Percentiles rank a stretch among this genome's conserved stretches.
Evolutionary conservation across 2,797 vertebrate genomes (phyloP).

Genomic region (Picus viridis): DNA sequence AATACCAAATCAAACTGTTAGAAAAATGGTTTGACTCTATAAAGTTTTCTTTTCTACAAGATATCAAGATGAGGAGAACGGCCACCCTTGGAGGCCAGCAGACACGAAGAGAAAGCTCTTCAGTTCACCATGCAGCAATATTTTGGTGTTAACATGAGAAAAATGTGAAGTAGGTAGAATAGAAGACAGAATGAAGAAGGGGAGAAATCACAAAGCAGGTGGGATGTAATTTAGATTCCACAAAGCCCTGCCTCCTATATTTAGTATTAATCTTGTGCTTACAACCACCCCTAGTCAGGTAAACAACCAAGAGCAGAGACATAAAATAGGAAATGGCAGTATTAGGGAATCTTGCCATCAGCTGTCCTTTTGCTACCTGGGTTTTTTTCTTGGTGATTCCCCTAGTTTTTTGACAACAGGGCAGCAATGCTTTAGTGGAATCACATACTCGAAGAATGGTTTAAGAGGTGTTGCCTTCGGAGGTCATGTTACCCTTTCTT

Average conservation of each 20-base stretch:
- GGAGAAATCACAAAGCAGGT: not conserved
- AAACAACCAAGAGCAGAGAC: not conserved
- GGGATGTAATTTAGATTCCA: not conserved
- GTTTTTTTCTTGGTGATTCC: not conserved
- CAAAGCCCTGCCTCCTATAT: not conserved
- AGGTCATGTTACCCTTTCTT: not conserved
- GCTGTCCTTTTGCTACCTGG: not conserved
- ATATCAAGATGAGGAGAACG: not conserved
- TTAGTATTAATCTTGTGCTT: not conserved
- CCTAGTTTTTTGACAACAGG: not conserved
- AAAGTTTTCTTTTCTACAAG: not conserved
- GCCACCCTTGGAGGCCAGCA: not conserved
- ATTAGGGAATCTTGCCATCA: not conserved
- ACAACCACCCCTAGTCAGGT: not conserved
- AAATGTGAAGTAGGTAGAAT: not conserved
- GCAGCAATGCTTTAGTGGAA: not conserved
- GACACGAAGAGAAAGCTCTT: not conserved
- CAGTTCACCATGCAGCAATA: not conserved
- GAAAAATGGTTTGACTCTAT: not conserved
- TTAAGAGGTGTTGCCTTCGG: not conserved
- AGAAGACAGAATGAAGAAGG: not conserved
- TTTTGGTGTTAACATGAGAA: not conserved
- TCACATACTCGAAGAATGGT: not conserved
- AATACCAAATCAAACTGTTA: not conserved
- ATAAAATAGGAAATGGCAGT: not conserved